Conservation (phyloP, 2,888 invertebrate species). For the Cyclophora punctaria region DNA sequence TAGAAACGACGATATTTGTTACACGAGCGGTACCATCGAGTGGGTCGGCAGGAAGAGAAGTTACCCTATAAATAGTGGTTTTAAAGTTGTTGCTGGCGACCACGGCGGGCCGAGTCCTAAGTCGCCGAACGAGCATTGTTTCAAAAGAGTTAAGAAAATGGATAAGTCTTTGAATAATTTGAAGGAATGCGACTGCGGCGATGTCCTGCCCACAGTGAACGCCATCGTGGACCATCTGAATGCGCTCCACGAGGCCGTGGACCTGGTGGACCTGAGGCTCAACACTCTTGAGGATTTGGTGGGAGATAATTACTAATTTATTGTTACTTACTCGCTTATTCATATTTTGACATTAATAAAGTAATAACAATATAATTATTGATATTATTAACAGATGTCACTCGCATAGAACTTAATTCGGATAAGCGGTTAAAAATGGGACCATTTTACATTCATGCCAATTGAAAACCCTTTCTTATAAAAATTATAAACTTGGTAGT, state of each 20-base stretch:
- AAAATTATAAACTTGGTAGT: too few species aligned
- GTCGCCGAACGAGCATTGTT: slow-evolving; percentile 28
- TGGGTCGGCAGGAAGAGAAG: slow-evolving; percentile 65
- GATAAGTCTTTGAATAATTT: slow-evolving; percentile 33
- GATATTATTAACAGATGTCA: too few species aligned
- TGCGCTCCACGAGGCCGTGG: slow-evolving; percentile 72
- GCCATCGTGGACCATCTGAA: slow-evolving; percentile 73
- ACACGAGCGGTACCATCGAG: slow-evolving; percentile 65
- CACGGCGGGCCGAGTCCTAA: slow-evolving; percentile 18
- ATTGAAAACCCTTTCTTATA: too few species aligned
- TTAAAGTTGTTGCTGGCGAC: slow-evolving; percentile 49
- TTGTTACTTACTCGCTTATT: too few species aligned
- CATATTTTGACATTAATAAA: too few species aligned
- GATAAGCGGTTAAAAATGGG: too few species aligned
- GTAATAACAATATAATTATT: too few species aligned
- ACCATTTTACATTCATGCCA: too few species aligned
- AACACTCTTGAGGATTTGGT: slow-evolving; percentile 65
- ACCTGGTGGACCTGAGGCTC: slow-evolving; percentile 70
- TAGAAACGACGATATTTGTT: slow-evolving; percentile 61
- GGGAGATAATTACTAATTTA: slow-evolving; percentile 13
- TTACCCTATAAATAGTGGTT: slow-evolving; percentile 61
- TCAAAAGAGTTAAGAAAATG: slow-evolving; percentile 38
- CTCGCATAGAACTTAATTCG: too few species aligned
- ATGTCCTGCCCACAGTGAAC: slow-evolving; percentile 66
- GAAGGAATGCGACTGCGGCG: slow-evolving; percentile 58